Evolutionary conservation across 2,113 vertebrate genomes (phyloP).

Genomic region (Nycticebus coucang): DNA sequence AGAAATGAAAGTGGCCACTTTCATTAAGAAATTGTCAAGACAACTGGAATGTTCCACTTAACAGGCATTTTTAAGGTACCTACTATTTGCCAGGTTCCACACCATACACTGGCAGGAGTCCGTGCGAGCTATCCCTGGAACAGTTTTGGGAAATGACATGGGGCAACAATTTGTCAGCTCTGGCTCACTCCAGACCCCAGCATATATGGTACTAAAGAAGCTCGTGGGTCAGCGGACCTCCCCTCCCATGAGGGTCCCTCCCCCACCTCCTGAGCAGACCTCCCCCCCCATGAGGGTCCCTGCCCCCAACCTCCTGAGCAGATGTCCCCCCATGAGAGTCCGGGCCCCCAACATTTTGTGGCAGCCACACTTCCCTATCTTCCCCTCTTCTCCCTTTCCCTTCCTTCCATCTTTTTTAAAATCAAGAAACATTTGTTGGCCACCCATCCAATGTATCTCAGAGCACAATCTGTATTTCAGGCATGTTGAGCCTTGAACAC

Average conservation of each 20-base stretch:
- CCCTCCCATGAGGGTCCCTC: too few relatives aligned
- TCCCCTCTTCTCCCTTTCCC: not conserved
- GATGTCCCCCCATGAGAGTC: not conserved
- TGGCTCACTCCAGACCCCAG: not conserved
- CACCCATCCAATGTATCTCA: conserved; percentile 32
- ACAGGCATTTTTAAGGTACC: not conserved
- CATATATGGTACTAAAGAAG: accelerated
- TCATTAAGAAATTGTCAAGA: not conserved
- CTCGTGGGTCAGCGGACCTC: not conserved
- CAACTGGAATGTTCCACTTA: not conserved
- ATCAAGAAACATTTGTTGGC: conserved; percentile 47
- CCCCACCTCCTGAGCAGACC: too few relatives aligned
- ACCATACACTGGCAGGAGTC: not conserved
- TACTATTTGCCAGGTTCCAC: not conserved
- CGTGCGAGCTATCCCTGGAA: not conserved
- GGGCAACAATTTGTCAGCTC: not conserved
- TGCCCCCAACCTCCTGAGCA: too few relatives aligned
- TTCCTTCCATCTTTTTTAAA: not conserved
- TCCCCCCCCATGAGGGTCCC: too few relatives aligned
- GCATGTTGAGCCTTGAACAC: not conserved
- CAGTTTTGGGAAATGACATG: not conserved
- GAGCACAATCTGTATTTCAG: conserved; percentile 44
- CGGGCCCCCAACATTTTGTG: not conserved
- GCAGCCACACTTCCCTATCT: too few relatives aligned
- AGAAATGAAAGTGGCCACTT: not conserved